These are phyloP conservation scores for Rugalucina vietnamica DNA, from an alignment of 2,888 invertebrate species.

Conservation along the genomic window DNA sequence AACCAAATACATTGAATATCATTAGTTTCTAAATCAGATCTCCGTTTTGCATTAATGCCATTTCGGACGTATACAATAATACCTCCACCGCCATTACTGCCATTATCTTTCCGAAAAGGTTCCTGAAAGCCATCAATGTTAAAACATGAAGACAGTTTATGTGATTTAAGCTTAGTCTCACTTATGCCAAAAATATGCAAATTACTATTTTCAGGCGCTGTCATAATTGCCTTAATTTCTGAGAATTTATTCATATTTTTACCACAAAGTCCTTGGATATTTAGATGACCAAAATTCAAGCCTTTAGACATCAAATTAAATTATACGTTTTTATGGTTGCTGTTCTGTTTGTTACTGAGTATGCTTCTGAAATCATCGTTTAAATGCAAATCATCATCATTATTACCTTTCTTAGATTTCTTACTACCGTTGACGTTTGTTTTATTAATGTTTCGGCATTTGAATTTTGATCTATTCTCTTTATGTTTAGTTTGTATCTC, in stretches of 20 bases:
- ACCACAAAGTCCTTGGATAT: background rate
- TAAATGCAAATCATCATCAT: background rate
- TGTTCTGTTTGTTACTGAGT: too few species aligned
- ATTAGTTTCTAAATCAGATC: background rate
- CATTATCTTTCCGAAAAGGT: background rate
- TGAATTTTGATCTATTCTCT: background rate
- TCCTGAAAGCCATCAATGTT: too few species aligned
- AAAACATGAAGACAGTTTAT: background rate
- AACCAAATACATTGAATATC: background rate
- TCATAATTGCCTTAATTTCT: background rate
- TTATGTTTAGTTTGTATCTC: background rate
- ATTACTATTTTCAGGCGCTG: background rate
- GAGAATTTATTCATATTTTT: background rate
- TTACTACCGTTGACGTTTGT: background rate
- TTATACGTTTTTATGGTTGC: background rate
- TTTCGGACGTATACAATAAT: background rate
- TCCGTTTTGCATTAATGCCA: background rate
- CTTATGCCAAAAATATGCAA: background rate
- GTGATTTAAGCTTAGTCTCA: background rate
- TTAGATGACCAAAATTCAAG: background rate
- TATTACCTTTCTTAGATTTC: background rate
- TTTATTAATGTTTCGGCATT: background rate
- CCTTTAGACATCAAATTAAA: background rate
- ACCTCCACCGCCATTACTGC: background rate
- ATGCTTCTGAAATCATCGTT: too few species aligned